Conservation (phyloP, 2,113 vertebrate species). For the Pelodiscus sinensis region DNA sequence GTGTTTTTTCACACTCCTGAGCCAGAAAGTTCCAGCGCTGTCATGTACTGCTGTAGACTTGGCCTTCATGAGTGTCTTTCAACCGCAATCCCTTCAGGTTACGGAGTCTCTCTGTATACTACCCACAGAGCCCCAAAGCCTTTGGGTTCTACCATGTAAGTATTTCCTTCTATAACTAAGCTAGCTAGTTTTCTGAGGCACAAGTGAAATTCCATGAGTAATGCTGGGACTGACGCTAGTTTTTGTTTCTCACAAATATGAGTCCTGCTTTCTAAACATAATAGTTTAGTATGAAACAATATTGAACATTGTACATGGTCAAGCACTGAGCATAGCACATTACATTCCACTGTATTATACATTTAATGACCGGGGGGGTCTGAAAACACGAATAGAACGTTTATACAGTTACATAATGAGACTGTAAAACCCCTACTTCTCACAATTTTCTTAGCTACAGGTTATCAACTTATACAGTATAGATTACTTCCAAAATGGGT, state of each 20-base stretch:
- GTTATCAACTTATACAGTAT: constrained; percentile 70
- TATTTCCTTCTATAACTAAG: background rate
- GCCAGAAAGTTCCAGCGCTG: no score
- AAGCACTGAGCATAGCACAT: background rate
- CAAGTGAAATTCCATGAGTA: background rate
- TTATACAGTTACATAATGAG: constrained; percentile 68
- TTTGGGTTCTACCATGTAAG: background rate
- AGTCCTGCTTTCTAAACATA: background rate
- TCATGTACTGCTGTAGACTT: no score
- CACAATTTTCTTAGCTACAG: constrained; percentile 50
- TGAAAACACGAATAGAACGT: constrained; percentile 53
- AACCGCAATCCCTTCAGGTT: background rate
- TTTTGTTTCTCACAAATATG: background rate
- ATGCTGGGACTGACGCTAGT: accelerated
- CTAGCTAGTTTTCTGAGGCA: background rate
- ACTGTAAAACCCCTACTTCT: constrained; percentile 72
- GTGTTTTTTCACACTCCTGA: no score
- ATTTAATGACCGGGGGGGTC: constrained; percentile 58
- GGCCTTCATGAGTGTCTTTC: background rate
- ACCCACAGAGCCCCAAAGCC: background rate
- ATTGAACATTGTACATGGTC: background rate
- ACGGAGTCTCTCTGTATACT: background rate
- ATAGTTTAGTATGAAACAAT: background rate
- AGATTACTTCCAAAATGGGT: constrained; percentile 74
- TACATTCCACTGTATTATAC: constrained; percentile 42